Conservation (phyloP, 2,113 vertebrate species). For the Peromyscus californicus region DNA sequence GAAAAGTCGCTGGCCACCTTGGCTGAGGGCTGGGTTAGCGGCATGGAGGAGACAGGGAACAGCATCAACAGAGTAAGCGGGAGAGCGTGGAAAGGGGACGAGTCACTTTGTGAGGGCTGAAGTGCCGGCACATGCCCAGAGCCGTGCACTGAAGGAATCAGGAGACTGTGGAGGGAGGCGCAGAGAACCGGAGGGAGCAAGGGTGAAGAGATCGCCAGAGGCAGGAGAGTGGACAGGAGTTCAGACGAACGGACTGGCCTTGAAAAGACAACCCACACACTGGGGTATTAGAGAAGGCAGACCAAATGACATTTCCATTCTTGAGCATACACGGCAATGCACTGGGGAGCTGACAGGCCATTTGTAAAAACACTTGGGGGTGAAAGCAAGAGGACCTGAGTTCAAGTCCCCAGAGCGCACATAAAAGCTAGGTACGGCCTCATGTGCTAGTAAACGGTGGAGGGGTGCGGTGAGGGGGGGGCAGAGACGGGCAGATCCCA, state of each 20-base stretch:
- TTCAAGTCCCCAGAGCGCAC: neutral
- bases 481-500: neutral
- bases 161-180: neutral
- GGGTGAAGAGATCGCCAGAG: neutral
- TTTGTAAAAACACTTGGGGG: neutral
- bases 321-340: neutral
- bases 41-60: neutral
- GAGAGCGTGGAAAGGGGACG: neutral
- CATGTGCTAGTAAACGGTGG: neutral
- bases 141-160: neutral
- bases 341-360: neutral
- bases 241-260: neutral
- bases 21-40: neutral
- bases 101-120: rapidly evolving
- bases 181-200: neutral
- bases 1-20: neutral
- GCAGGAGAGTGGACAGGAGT: neutral
- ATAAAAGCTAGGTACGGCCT: neutral
- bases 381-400: neutral
- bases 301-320: neutral
- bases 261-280: neutral
- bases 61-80: neutral
- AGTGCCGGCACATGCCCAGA: rapidly evolving
- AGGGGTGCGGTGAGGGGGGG: too few species aligned
- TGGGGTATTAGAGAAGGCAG: neutral